Evolutionary conservation across 2,113 vertebrate species (phyloP), one percentile per base, ranked within the genome.

Genomic region (Montifringilla adamsi): DNA sequence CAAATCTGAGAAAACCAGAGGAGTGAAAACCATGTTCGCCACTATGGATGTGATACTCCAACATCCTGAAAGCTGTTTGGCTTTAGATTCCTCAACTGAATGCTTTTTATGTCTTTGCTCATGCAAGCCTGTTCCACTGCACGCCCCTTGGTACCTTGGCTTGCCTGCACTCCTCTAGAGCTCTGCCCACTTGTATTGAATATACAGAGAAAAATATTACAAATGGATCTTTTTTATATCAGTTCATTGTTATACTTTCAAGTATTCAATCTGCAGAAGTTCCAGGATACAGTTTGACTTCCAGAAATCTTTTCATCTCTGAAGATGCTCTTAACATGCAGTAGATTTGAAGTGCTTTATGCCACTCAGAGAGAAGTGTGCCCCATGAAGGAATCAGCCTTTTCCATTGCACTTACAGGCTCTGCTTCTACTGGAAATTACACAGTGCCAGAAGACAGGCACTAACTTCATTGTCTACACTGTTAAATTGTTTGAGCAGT

Each of bases 381-480:
- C 26, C 82, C 63, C 49, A 24, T 53, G 85, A 85, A 72, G 74
- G 41, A 76, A 62, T 52, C 24, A 52, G 10, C 23, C 18, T 52
- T 84, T 68, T 50, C 24, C 22, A 12, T 14, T 37, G 6, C 18
- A 64, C 30, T 82, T 68, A 18, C 62, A 64, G 35, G 27, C 41
- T 79, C 37, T 91, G 47, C n/a, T 93, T 41, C 21, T 47, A 53
- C 24, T 43, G 92, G 77, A 88, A 85, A 66, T 80, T 88, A 62
- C 18, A 59, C 59, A 33, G 35, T 44, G 39, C 69, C 84, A 87
- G 78, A 82, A 88, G 70, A 83, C 49, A 73, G 64, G 82, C 88
- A 92, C 46, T 90, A 83, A 66, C 67, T 90, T 87, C 46, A 67
- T 94, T 90, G 94, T 92, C 92, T 90, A 50, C 70, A 23, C 37